Evolutionary conservation across 2,888 invertebrate genomes (phyloP).

Genomic region (Eristalis arbustorum): DNA sequence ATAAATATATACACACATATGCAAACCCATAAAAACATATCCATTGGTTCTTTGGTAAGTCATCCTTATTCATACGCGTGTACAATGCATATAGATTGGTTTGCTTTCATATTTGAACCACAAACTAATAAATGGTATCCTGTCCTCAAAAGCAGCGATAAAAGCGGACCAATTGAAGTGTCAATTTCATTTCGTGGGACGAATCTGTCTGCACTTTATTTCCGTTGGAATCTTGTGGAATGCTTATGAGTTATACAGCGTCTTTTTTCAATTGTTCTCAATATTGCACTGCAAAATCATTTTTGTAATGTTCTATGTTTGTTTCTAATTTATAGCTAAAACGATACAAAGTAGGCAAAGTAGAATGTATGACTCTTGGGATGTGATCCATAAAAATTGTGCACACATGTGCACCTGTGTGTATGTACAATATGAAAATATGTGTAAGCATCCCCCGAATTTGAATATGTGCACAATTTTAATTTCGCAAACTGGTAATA

Average conservation of each 20-base stretch:
- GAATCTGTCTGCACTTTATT: neutral
- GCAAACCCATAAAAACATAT: constrained; percentile 48
- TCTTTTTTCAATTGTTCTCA: neutral
- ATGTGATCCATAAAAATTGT: constrained; percentile 3
- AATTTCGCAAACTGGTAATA: constrained; percentile 54
- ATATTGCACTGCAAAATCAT: neutral
- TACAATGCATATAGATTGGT: constrained; percentile 37
- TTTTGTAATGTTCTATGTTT: neutral
- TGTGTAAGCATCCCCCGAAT: neutral
- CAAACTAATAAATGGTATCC: constrained; percentile 66
- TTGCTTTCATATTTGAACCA: constrained; percentile 60
- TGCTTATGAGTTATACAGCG: neutral
- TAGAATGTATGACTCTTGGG: neutral
- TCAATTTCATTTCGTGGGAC: constrained; percentile 34
- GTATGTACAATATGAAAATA: neutral
- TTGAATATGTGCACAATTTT: constrained; percentile 47
- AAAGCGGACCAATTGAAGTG: constrained; percentile 60
- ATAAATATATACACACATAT: constrained; percentile 7
- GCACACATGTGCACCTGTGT: neutral
- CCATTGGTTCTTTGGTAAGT: constrained; percentile 18
- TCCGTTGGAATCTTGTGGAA: neutral
- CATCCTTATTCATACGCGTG: neutral
- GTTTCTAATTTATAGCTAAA: neutral
- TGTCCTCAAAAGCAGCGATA: constrained; percentile 57
- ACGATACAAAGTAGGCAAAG: neutral